A percentile compares a stretch with the other conserved stretches of the same genome.
phyloP scores from a whole-genome alignment of 1,140 invertebrate genomes.

The Saccostrea glomerata region DNA sequence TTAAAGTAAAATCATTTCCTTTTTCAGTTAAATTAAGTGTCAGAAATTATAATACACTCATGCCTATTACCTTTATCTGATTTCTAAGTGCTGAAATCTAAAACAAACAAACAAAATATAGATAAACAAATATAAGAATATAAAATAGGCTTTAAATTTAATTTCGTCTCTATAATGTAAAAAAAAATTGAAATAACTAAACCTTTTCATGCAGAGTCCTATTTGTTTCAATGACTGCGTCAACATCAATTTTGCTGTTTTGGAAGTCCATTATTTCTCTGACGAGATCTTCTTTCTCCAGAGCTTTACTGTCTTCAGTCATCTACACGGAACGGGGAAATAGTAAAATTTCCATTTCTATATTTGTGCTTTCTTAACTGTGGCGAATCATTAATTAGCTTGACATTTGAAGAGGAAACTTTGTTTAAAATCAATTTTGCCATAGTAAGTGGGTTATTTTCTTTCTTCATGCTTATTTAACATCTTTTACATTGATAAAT shows the following conservation, averaged over 20 bases:
- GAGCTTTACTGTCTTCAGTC: constrained; percentile 32
- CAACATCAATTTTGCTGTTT: constrained; percentile 37
- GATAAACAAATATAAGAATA: not conserved
- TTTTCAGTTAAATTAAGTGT: not conserved
- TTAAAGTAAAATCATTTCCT: too few species aligned
- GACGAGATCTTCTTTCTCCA: constrained; percentile 3
- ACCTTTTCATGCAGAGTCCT: constrained; percentile 10
- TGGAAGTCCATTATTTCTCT: constrained; percentile 31
- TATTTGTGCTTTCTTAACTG: not conserved
- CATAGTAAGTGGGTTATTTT: too few species aligned
- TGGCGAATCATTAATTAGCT: too few species aligned
- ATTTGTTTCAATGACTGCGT: not conserved
- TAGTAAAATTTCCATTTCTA: not conserved
- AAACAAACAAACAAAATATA: not conserved
- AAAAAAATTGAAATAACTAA: not conserved
- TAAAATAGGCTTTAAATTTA: too few species aligned
- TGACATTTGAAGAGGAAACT: too few species aligned
- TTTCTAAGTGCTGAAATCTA: constrained; percentile 30
- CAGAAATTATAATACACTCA: not conserved
- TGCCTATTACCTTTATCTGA: constrained; percentile 14
- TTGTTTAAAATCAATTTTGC: too few species aligned
- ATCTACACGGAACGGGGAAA: not conserved
- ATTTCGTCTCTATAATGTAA: too few species aligned
- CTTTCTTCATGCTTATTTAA: too few species aligned
- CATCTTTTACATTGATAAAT: too few species aligned